phyloP scores from a whole-genome alignment of 37 sponge, comb jelly and placozoan species.

The Ianthella basta region DNA sequence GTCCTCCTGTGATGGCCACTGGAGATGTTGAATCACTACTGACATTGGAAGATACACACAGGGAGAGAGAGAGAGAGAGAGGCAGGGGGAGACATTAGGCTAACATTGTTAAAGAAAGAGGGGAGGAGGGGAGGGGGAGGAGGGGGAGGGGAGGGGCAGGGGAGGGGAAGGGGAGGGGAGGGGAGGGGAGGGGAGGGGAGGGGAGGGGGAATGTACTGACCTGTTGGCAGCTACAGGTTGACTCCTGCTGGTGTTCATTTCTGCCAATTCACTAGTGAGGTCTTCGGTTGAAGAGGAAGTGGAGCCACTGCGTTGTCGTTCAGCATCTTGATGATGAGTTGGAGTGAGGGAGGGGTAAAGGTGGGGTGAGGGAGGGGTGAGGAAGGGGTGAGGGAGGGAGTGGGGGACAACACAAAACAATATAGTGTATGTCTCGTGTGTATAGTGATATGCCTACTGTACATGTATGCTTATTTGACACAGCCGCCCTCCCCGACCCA shows the following conservation, averaged over 20 bases:
- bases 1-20: too few species aligned
- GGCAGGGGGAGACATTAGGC: neutral
- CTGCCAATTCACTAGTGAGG: conserved; percentile 4
- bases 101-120: neutral
- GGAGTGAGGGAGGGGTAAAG: too few species aligned
- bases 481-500: too few species aligned
- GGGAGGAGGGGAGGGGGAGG: conserved; percentile 5
- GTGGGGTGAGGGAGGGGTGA: too few species aligned
- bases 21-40: neutral
- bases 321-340: too few species aligned
- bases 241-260: too few species aligned
- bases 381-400: too few species aligned
- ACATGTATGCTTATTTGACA: too few species aligned
- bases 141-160: neutral
- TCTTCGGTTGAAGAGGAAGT: conserved; percentile 48
- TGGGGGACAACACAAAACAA: too few species aligned
- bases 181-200: neutral
- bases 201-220: neutral
- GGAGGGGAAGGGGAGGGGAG: conserved; percentile 6
- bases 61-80: conserved; percentile 9
- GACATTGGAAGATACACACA: neutral
- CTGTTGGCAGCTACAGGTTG: too few species aligned
- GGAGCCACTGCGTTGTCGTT: neutral
- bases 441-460: too few species aligned
- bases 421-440: too few species aligned